Evolutionary conservation across 2,113 vertebrate genomes (phyloP).

Genomic region (Haemorhous mexicanus): DNA sequence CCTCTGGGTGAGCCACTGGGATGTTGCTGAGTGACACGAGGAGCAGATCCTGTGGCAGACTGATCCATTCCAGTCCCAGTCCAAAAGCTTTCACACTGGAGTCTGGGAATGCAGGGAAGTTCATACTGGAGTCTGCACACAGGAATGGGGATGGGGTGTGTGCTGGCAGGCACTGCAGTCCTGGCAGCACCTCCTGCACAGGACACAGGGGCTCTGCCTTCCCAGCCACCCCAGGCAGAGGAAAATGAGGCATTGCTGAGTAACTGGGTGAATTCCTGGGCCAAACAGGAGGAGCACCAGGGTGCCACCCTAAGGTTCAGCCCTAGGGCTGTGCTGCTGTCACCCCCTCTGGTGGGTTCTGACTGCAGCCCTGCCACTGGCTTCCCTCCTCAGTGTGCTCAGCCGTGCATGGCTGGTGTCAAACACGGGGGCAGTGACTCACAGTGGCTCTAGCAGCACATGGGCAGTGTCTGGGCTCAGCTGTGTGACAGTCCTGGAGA

Average conservation of each 20-base stretch:
- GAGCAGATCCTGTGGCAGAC: not conserved
- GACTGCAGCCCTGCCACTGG: not conserved
- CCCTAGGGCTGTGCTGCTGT: not conserved
- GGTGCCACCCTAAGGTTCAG: not conserved
- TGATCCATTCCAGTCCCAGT: not conserved
- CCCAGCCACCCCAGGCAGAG: not conserved
- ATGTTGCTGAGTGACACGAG: not conserved
- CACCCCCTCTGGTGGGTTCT: conserved; percentile 14
- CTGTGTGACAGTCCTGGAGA: not conserved
- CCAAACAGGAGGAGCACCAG: rapidly evolving
- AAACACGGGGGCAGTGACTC: conserved; percentile 3
- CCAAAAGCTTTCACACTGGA: rapidly evolving
- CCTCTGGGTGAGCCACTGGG: rapidly evolving
- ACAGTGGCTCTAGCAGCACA: not conserved
- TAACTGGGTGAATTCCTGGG: not conserved
- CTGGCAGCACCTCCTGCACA: not conserved
- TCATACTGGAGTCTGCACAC: rapidly evolving
- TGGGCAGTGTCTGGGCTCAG: not conserved
- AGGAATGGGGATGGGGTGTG: not conserved
- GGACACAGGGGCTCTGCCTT: not conserved
- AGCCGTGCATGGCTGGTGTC: not conserved
- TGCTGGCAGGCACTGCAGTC: rapidly evolving
- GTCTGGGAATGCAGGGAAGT: rapidly evolving
- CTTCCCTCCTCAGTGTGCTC: not conserved
- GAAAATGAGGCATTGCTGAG: not conserved